Evolutionary conservation across 2,888 invertebrate species (phyloP).

Genomic region (Neria commutata): DNA sequence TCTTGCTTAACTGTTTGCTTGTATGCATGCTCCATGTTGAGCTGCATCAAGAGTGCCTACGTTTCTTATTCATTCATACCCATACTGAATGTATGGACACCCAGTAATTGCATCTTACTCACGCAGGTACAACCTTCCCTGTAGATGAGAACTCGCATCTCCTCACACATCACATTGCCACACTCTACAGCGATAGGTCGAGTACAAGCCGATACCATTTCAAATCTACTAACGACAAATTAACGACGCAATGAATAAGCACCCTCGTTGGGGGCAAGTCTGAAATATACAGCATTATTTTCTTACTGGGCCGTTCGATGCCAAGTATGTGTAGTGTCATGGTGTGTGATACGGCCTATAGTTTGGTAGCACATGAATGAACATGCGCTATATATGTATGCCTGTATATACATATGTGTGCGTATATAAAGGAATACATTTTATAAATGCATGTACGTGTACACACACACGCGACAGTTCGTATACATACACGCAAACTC

Average conservation of each 20-base stretch:
- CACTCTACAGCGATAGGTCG: slow-evolving; percentile 9
- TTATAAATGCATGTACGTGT: no score
- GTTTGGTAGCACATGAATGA: no score
- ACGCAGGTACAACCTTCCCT: slow-evolving; percentile 4
- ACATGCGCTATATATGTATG: no score
- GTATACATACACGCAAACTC: no score
- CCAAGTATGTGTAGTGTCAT: no score
- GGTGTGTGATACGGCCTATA: no score
- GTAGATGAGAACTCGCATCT: not conserved
- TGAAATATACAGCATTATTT: no score
- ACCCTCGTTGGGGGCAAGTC: no score
- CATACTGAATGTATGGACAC: not conserved
- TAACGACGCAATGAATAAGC: slow-evolving; percentile 18
- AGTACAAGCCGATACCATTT: slow-evolving; percentile 7
- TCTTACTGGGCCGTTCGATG: no score
- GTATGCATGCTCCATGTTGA: slow-evolving; percentile 23
- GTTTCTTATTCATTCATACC: slow-evolving; percentile 16
- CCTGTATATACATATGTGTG: no score
- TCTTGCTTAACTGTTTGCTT: slow-evolving; percentile 22
- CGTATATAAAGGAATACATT: no score
- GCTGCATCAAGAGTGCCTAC: slow-evolving; percentile 24
- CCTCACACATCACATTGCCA: not conserved
- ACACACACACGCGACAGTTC: no score
- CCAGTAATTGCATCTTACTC: slow-evolving; percentile 4
- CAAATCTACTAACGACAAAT: slow-evolving; percentile 20